Base-by-base conservation (phyloP, 2,888 invertebrate genomes). In the Leucoma salicis region DNA sequence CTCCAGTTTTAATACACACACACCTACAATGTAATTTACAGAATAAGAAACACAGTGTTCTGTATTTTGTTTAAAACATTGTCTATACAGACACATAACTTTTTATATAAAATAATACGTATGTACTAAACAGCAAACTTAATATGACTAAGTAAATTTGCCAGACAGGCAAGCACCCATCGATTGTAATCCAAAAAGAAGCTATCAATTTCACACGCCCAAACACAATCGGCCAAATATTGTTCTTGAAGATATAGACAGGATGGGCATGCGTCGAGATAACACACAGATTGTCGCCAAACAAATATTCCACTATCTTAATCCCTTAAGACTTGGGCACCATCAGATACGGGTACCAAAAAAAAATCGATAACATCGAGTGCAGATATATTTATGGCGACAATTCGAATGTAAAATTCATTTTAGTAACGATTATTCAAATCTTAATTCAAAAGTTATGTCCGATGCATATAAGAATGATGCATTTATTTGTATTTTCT, bases 171-270 rank as follows among this genome's bases (percentile, higher is more conserved):
- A 13, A 29, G 29, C 14, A 29, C 12, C 29, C 29, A 13, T 29
- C 29, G 29, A 29, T 12, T 29, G 12, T 27, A 27, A 27, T 27
- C 35, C 27, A 29, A 31, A 36, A 38, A 36, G 18, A 36, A 33
- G 25, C 46, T 55, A 54, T 51, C 53, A 39, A 41, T 57, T 56
- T 54, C 48, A 34, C 35, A 49, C 46, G 45, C 39, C 35, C 38
- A 48, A 57, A 45, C 53, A 61, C 60, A 63, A 74, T 68, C 70
- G 66, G 66, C 75, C 74, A 82, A 82, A 83, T 78, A 82, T 82
- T 81, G 64, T 75, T 74, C 57, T 71, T 70, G 65, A 57, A 51
- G 63, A 48, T 47, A 75, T 71, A 74, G 71, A 74, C 57, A 53
- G 38, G 48, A 60, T 55, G 63, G 69, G 39, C 68, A 64, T 63